Evolutionary conservation across 2,888 invertebrate genomes (phyloP), one percentile per base, ranked within the genome.

Genomic region (Chaetoderma sp.): DNA sequence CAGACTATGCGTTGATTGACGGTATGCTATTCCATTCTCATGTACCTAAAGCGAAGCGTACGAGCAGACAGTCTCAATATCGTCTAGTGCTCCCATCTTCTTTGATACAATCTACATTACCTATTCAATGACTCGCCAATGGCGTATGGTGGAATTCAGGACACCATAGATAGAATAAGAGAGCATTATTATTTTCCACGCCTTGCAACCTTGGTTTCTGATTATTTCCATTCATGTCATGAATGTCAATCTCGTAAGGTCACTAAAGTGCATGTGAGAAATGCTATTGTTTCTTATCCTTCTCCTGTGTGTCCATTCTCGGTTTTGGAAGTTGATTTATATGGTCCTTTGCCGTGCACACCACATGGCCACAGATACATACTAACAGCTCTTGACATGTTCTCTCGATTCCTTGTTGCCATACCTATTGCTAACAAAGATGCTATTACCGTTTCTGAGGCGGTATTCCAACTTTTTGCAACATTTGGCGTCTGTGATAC

Each of bases 21-120:
- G 44, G 27, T 16, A 13, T 56, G 13, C 52, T 63, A 18, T 52
- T 57, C 25, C 58, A 58, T 44, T 50, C 52, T n/a, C 18, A 44
- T n/a, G n/a, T 39, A 52, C 28, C 58, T n/a, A 63, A 63, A 30
- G 50, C 42, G 10, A 50, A 63, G 33, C 18, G 63, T 10, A 50
- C 58, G 4, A 28, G 13, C 30, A 21, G 42, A 18, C 32, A 50
- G 30, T 52, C 18, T 16, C 57, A 49, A 18, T 57, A 57, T 58
- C 58, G 58, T 21, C 39, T 58, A 30, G 63, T 58, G 27, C n/a
- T 63, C 4, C 50, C 52, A 50, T 28, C 18, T 27, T 21, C n/a
- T 58, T 13, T 25, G 50, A 33, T 33, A 45, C 18, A 25, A 21
- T 25, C 18, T 57, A 21, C 21, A 58, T 33, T 27, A 47, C 18